A percentile compares a stretch with the other conserved stretches of the same genome.
Evolutionary conservation across 2,888 invertebrate species (phyloP).

Genomic region (Linyphia triangularis): DNA sequence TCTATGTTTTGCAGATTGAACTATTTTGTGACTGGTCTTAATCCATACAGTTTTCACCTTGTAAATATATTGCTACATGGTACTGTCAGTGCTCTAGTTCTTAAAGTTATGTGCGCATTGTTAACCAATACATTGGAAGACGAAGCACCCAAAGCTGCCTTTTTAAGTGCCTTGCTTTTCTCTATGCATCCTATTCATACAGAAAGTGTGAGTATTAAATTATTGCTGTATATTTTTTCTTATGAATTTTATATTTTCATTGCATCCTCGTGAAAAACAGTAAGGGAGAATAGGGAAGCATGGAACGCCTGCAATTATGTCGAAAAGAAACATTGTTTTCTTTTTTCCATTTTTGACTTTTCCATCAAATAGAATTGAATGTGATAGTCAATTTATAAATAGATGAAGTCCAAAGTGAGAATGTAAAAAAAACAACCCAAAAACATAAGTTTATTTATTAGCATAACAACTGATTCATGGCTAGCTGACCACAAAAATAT

Average conservation of each 20-base stretch:
- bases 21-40: constrained; percentile 83
- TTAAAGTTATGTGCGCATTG: constrained; percentile 72
- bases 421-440: too few relatives aligned
- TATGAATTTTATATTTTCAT: neutral
- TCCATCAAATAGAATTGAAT: too few relatives aligned
- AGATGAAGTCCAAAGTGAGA: too few relatives aligned
- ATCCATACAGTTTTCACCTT: constrained; percentile 85
- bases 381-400: too few relatives aligned
- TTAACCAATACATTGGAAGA: constrained; percentile 54
- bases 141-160: constrained; percentile 73
- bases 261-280: too few relatives aligned
- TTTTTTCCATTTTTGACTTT: too few relatives aligned
- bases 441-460: too few relatives aligned
- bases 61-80: constrained; percentile 88
- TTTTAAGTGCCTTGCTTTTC: constrained; percentile 77
- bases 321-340: neutral
- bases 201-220: constrained; percentile 86
- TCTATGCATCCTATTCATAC: constrained; percentile 95
- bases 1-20: constrained; percentile 80
- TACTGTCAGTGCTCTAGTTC: constrained; percentile 80
- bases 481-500: too few relatives aligned
- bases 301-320: too few relatives aligned
- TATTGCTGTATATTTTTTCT: neutral
- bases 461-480: too few relatives aligned
- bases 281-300: neutral